phyloP scores from a whole-genome alignment of 2,888 invertebrate genomes.

The Exocentrus adspersus region DNA sequence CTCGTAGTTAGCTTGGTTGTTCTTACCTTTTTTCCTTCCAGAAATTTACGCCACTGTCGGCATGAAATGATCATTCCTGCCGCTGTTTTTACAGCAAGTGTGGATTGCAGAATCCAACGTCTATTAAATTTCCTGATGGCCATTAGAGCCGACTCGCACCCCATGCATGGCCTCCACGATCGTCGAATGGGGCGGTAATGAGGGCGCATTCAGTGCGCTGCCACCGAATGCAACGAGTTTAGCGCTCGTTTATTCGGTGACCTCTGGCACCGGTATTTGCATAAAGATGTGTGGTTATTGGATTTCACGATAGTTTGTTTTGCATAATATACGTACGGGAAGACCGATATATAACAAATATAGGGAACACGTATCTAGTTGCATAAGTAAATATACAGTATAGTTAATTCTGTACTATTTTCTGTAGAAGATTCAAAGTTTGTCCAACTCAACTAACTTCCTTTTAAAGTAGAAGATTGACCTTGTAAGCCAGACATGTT shows the following conservation, averaged over 20 bases:
- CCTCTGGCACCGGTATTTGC: constrained; percentile 44
- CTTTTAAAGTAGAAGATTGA: no score
- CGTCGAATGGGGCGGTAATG: constrained; percentile 45
- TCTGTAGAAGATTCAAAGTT: no score
- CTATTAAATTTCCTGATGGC: constrained; percentile 59
- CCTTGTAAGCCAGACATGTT: no score
- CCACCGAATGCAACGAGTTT: constrained; percentile 36
- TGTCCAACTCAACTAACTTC: no score
- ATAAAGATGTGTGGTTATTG: constrained; percentile 38
- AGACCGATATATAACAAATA: no score
- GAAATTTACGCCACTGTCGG: constrained; percentile 22
- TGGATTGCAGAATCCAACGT: constrained; percentile 56
- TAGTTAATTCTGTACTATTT: no score
- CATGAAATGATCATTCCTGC: constrained; percentile 60
- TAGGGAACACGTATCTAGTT: no score
- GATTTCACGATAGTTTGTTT: no score
- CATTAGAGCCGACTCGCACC: constrained; percentile 51
- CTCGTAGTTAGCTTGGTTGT: no score
- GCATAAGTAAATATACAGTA: no score
- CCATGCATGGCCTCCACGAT: constrained; percentile 43
- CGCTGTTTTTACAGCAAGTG: constrained; percentile 53
- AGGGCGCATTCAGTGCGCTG: constrained; percentile 48
- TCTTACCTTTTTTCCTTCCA: no score
- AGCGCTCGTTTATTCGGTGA: constrained; percentile 44
- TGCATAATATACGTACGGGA: no score